Base-by-base conservation (phyloP, 2,797 vertebrate genomes). In the Myotis findleyi region DNA sequence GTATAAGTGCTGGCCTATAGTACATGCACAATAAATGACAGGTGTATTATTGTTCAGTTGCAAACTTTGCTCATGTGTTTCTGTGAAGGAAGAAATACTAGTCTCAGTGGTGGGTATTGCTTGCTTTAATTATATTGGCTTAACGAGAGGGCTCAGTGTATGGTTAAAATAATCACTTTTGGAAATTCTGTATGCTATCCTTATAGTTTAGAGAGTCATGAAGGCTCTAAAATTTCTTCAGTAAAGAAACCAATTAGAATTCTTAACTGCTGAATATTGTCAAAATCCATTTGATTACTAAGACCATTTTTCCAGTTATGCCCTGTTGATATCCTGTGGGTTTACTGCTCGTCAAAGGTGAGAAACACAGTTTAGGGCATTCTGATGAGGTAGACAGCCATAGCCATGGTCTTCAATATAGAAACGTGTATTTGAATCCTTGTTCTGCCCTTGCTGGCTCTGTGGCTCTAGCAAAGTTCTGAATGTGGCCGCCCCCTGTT, bases 221-320 rank as follows among this genome's bases (percentile, higher is more conserved):
- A 80, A 82, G 18, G 20, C 57, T 89, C 55, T 71, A 41, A 64
- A 83, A 87, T 38, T 66, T 9, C 59, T 59, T 18, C 38, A 80
- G n/a, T 59, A 71, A 92, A 73, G 64, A 89, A 55, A 25, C 36
- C 57, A 71, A 30, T 81, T 84, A 87, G 71, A 44, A 95, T 92
- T 79, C 23, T 62, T 64, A 69, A 7, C 76, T 91, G 44, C 25
- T 85, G n/a, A 84, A 51, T 95, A 62, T 77, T 75, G 51, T 77
- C 51, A 57, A 84, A 89, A 89, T 41, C 82, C 69, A 49, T 16
- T 94, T 93, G 55, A 66, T 81, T 38, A 75, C 55, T 75, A n/a
- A 86, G 53, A 27, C 16, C 38, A 66, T 33, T 66, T 64, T 49
- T 16, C 9, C 16, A 30, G 7, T 87, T 95, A 68, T 30, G 47